Percentiles rank a stretch among this genome's conserved stretches.
Conservation (phyloP, 2,888 invertebrate species). For the Allophyes oxyacanthae region DNA sequence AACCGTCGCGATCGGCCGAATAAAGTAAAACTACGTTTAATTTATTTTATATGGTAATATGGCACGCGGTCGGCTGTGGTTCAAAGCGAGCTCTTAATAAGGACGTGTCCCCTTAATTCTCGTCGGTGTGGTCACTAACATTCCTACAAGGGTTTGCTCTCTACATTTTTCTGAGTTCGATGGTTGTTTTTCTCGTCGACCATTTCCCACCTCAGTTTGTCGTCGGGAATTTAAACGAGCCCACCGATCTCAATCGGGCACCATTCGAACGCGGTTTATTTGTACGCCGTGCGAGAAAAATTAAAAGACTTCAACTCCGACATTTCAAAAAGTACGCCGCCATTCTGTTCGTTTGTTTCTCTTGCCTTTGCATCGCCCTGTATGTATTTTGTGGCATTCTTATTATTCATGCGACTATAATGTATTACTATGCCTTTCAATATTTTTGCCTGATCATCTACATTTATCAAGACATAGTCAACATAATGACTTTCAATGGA, state of each 20-base stretch:
- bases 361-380: conserved; percentile 51
- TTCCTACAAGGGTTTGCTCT: conserved; percentile 85
- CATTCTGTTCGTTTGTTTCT: conserved; percentile 51
- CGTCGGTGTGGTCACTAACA: conserved; percentile 76
- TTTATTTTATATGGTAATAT: conserved; percentile 79
- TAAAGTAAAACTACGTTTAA: conserved; percentile 64
- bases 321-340: conserved; percentile 65
- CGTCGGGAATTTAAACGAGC: conserved; percentile 83
- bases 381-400: conserved; percentile 62
- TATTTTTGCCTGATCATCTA: conserved; percentile 21
- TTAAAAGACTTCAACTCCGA: conserved; percentile 60
- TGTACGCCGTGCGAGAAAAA: conserved; percentile 69
- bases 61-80: conserved; percentile 66
- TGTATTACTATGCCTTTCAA: conserved; percentile 32
- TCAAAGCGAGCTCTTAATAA: conserved; percentile 80
- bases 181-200: conserved; percentile 75
- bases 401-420: conserved; percentile 35
- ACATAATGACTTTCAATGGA: conserved; percentile 1
- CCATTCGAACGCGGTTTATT: conserved; percentile 63
- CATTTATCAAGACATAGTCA: conserved; percentile 18
- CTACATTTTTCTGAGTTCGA: conserved; percentile 77
- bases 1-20: conserved; percentile 45
- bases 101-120: conserved; percentile 77
- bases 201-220: conserved; percentile 81
- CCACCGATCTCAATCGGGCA: conserved; percentile 72